Conservation (phyloP, 2,888 invertebrate genomes). For the Acheta domesticus region DNA sequence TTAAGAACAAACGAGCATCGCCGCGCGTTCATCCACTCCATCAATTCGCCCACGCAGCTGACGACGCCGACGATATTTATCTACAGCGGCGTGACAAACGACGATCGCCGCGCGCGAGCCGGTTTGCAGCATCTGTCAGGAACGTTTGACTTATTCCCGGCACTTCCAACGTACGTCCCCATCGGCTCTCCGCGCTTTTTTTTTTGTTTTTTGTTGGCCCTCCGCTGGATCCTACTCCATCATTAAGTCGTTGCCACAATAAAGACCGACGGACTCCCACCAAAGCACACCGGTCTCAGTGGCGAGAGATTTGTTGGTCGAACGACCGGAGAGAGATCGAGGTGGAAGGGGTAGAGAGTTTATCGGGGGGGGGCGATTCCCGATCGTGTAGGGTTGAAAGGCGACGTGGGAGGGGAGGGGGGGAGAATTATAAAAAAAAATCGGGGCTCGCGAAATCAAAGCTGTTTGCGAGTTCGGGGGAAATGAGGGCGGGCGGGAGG, state of each 20-base stretch:
- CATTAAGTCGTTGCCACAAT: constrained; percentile 18
- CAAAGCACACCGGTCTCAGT: background rate
- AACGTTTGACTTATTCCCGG: background rate
- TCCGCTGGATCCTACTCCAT: background rate
- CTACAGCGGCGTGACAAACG: background rate
- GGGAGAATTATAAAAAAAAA: background rate
- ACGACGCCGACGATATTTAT: background rate
- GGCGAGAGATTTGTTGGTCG: background rate
- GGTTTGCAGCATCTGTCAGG: background rate
- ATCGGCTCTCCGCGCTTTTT: background rate
- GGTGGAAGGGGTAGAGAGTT: too few species aligned
- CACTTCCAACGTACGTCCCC: background rate
- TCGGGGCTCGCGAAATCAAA: constrained; percentile 11
- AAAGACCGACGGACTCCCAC: background rate
- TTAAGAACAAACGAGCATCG: too few species aligned
- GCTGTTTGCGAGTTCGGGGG: background rate
- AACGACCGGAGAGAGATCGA: background rate
- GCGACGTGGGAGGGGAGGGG: background rate
- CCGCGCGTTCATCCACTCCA: too few species aligned
- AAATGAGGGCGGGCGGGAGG: too few species aligned
- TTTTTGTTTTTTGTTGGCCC: background rate
- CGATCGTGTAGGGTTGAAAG: background rate
- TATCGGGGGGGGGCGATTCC: background rate
- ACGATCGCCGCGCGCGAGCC: background rate
- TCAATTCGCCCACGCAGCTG: too few species aligned